These are phyloP conservation scores for Eucriotettix oculatus DNA, from an alignment of 2,888 invertebrate species.

Conservation along the genomic window DNA sequence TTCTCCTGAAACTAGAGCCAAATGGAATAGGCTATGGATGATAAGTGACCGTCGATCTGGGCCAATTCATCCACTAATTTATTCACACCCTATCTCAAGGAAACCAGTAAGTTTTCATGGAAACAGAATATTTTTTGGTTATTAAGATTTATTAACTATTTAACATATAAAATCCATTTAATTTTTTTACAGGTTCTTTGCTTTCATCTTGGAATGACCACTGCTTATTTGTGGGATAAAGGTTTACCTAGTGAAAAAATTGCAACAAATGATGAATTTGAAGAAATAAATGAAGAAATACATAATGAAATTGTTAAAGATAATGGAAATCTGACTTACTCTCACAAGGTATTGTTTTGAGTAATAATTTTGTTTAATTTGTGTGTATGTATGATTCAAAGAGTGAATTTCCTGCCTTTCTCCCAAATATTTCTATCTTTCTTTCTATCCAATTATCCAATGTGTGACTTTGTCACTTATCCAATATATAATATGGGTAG, in stretches of 20 bases:
- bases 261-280: constrained; percentile 15
- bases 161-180: neutral
- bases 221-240: constrained; percentile 17
- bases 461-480: no score
- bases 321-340: constrained; percentile 15
- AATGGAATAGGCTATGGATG: constrained; percentile 19
- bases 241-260: constrained; percentile 13
- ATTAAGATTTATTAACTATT: no score
- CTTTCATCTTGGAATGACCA: constrained; percentile 20
- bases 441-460: no score
- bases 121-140: neutral
- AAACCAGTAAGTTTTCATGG: constrained; percentile 13
- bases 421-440: no score
- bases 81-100: constrained; percentile 17
- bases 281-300: constrained; percentile 16
- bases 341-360: constrained; percentile 13
- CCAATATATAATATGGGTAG: no score
- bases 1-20: constrained; percentile 12
- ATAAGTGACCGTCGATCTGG: constrained; percentile 17
- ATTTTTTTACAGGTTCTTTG: constrained; percentile 16
- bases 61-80: constrained; percentile 18
- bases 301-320: constrained; percentile 17
- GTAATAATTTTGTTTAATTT: no score
- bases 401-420: no score
- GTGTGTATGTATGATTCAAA: no score